Base-by-base conservation (phyloP, 1,140 invertebrate genomes). In the Hydropsyche tenuis region DNA sequence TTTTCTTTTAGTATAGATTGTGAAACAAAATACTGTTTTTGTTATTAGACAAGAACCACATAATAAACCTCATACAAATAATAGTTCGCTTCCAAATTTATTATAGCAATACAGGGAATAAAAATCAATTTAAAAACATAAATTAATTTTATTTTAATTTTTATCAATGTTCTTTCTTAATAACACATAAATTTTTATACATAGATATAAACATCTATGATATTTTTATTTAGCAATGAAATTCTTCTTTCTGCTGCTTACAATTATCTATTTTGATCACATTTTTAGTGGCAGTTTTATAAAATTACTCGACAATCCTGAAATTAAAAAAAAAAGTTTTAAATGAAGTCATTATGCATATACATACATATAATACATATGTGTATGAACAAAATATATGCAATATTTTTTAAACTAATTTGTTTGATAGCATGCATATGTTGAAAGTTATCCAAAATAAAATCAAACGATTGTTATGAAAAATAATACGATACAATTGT, bases 301-400 rank as follows among this genome's bases (percentile, higher is more conserved):
- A 51, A 16, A 45, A 4, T 14, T 74, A 74, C 48, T 74, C 73
- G 37, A 66, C 68, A 62, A 70, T 74, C 65, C 73, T 74, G 73
- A 18, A 74, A 74, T 48, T 22, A 45, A 74, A 71, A 51, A 63
- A 45, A 9, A 45, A n/a, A n/a, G n/a, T n/a, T n/a, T n/a, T n/a
- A n/a, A n/a, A n/a, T n/a, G n/a, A n/a, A n/a, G 7, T 45, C 14
- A 45, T 14, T 9, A 45, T 9, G 14, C 42, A 45, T 45, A 45
- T 9, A 45, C 42, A 14, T 14, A 45, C 6, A 9, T 45, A 45
- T 45, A 6, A 45, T 9, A 45, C 6, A n/a, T n/a, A n/a, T n/a
- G n/a, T n/a, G n/a, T n/a, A n/a, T n/a, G n/a, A n/a, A n/a, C n/a
- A n/a, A n/a, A n/a, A n/a, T n/a, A n/a, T n/a, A n/a, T n/a, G n/a